These are phyloP conservation scores for Neolamprologus modestus DNA, from an alignment of 2,113 vertebrate genomes.

Conservation along the genomic window DNA sequence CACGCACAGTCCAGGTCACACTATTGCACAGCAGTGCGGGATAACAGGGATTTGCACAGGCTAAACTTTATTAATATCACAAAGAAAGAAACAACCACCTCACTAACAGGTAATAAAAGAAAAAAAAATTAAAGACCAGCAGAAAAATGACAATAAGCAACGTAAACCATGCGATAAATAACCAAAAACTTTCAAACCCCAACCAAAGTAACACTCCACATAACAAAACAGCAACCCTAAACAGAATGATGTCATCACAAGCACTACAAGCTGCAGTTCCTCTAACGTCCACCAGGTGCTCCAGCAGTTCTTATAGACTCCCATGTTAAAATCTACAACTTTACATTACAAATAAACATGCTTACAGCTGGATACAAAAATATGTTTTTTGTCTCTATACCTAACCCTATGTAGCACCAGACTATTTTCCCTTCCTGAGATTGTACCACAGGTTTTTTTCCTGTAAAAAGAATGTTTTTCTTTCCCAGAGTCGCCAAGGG, in stretches of 20 bases:
- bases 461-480: not conserved
- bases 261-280: not conserved
- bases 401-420: not conserved
- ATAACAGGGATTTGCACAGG: not conserved
- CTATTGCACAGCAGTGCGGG: not conserved
- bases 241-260: not conserved
- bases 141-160: not conserved
- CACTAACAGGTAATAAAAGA: not conserved
- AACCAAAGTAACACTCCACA: not conserved
- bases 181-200: not conserved
- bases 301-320: not conserved
- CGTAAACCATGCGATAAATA: not conserved
- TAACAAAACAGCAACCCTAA: not conserved
- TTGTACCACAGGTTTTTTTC: not conserved
- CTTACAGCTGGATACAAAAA: not conserved
- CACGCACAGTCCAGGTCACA: not conserved
- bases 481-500: not conserved
- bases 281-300: not conserved
- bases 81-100: not conserved
- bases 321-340: not conserved
- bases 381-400: not conserved
- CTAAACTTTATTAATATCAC: not conserved
- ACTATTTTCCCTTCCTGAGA: not conserved
- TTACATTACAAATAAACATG: not conserved
- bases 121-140: not conserved